Base-by-base conservation (phyloP, 2,113 vertebrate species). In the Bufo bufo region DNA sequence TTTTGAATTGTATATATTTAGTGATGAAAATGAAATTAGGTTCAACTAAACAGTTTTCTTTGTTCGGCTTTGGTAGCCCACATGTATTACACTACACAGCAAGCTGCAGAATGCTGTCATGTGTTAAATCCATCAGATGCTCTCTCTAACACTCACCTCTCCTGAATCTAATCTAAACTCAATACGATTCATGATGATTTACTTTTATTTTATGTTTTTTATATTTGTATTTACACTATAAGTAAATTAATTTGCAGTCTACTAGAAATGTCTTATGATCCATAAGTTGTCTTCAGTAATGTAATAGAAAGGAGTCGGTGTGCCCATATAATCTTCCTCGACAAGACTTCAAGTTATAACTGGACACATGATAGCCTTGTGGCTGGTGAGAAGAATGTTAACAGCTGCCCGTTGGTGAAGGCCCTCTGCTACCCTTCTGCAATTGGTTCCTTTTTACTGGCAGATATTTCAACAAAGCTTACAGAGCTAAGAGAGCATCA, bases 291-390 rank as follows among this genome's bases (percentile, higher is more conserved):
- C 72, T 50, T 50, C 17, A 50, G 72, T 17, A 49, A 75, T 50
- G 45, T 75, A 20, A 75, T 10, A 9, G 12, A 56, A 45, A 72
- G 49, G 2, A 69, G 10, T 33, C n/a, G 4, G 50, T 1, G 63
- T 86, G 58, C 9, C 47, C 43, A n/a, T 63, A 6, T 86, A 66
- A 86, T 78, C 58, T 74, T 9, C 65, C 77, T 56, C 50, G 66
- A 79, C 59, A 17, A 81, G 12, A 45, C 56, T 77, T 59, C 49
- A 20, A 20, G 16, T 14, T 23, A 80, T 58, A 66, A 82, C 77
- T n/a, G 2, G 65, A 81, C 85, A 87, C 69, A 82, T n/a, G 69
- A 87, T 87, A 87, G 79, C 65, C 43, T 74, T 87, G 50, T 6
- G 54, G 79, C 54, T 75, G 43, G 12, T 13, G 50, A 56, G 33